Percentiles rank a stretch among this genome's conserved stretches.
Conservation (phyloP, 2,888 invertebrate species). For the Euphydryas editha region DNA sequence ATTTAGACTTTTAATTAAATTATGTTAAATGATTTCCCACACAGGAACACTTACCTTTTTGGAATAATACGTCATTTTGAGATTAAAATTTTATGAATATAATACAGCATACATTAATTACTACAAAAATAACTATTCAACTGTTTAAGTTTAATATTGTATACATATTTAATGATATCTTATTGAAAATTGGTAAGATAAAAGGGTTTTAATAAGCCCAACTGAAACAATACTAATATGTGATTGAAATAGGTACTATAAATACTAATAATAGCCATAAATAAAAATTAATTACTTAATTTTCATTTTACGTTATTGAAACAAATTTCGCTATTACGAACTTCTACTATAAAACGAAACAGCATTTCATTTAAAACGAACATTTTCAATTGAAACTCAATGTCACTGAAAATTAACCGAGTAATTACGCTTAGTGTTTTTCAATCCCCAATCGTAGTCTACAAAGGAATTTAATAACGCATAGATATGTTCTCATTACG, state of each 20-base stretch:
- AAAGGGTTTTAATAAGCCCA: neutral
- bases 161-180: too few species aligned
- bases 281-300: neutral
- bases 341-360: conserved; percentile 34
- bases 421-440: conserved; percentile 31
- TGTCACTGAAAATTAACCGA: conserved; percentile 31
- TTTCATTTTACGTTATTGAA: conserved; percentile 1
- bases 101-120: too few species aligned
- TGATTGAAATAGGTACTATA: neutral
- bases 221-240: neutral
- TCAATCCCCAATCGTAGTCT: conserved; percentile 18
- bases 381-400: conserved; percentile 33
- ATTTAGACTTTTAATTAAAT: too few species aligned
- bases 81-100: too few species aligned
- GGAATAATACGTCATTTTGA: too few species aligned
- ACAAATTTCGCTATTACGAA: neutral
- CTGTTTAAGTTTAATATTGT: too few species aligned
- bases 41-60: too few species aligned
- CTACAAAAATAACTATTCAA: too few species aligned
- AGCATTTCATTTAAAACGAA: conserved; percentile 31
- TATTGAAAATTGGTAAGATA: neutral
- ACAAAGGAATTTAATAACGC: conserved; percentile 28
- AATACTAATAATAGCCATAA: neutral
- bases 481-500: conserved; percentile 13
- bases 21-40: too few species aligned